phyloP scores from a whole-genome alignment of 1,140 invertebrate species.

The Drosophila pallidifrons region DNA sequence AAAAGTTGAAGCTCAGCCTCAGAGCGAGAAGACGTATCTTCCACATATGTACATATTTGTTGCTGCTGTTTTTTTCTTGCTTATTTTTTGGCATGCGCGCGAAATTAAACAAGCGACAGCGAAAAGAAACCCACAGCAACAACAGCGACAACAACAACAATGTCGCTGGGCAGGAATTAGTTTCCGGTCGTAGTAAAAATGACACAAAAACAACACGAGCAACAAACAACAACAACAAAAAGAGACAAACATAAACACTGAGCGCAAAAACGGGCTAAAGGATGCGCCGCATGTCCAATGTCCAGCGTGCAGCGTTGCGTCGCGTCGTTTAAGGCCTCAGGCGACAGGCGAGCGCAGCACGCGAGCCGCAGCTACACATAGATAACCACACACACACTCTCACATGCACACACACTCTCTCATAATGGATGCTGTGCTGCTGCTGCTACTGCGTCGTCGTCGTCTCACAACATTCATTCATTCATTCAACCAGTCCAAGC shows the following conservation, averaged over 20 bases:
- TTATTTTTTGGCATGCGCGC: constrained; percentile 80
- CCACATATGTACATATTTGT: not conserved
- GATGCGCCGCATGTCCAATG: constrained; percentile 45
- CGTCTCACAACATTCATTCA: constrained; percentile 43
- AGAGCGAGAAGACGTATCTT: constrained; percentile 36
- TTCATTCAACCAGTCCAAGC: constrained; percentile 29
- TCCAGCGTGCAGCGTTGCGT: constrained; percentile 1
- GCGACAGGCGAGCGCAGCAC: constrained; percentile 25
- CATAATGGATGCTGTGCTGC: constrained; percentile 40
- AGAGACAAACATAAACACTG: constrained; percentile 45
- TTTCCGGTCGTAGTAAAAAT: constrained; percentile 84
- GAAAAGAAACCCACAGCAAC: constrained; percentile 14
- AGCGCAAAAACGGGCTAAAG: constrained; percentile 72
- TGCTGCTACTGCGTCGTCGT: constrained; percentile 10
- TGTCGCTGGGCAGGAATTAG: constrained; percentile 76
- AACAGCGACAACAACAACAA: constrained; percentile 38
- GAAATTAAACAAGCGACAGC: constrained; percentile 50
- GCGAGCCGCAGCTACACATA: constrained; percentile 41
- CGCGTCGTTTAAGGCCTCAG: constrained; percentile 32
- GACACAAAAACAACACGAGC: constrained; percentile 71
- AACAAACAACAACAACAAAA: constrained; percentile 37
- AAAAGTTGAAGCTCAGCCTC: constrained; percentile 35
- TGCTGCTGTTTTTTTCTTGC: constrained; percentile 27
- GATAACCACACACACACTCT: constrained; percentile 36
- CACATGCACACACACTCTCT: not conserved